phyloP scores from a whole-genome alignment of 2,888 invertebrate genomes.

The Dendrolimus pini region DNA sequence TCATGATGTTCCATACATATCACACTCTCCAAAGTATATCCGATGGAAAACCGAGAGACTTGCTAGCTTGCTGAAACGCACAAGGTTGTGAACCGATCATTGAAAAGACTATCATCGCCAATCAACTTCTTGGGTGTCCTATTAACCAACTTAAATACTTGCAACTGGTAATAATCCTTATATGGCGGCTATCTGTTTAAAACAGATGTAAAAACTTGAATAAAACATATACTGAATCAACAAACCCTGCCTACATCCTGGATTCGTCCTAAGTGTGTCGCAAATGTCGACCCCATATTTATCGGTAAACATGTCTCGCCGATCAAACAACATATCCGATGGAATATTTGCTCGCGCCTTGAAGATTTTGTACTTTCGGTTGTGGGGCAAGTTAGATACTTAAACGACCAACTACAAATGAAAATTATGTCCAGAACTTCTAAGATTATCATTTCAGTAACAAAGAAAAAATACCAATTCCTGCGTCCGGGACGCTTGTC shows the following conservation, averaged over 20 bases:
- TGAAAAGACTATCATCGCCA: no score
- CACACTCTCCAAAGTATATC: no score
- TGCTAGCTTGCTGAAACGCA: no score
- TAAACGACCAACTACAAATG: no score
- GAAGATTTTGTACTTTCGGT: conserved; percentile 35
- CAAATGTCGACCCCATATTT: conserved; percentile 48
- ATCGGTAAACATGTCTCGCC: conserved; percentile 65
- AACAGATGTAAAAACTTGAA: background rate
- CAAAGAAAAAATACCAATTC: no score
- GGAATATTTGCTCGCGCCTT: conserved; percentile 62
- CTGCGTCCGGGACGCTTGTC: no score
- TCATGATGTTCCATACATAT: no score
- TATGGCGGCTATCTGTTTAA: background rate
- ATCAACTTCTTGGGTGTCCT: no score
- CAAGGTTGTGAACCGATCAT: no score
- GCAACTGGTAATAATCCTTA: background rate
- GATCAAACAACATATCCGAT: conserved; percentile 71
- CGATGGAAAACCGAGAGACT: no score
- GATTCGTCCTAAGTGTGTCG: conserved; percentile 11
- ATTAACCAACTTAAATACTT: background rate
- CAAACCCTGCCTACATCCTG: conserved; percentile 10
- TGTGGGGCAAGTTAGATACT: conserved; percentile 16
- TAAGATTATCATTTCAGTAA: no score
- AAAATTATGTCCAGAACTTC: no score
- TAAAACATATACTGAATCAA: conserved; percentile 9